Percentiles rank a stretch among this genome's conserved stretches.
Conservation (phyloP, 1,140 invertebrate species). For the Propsilocerus akamusi region DNA sequence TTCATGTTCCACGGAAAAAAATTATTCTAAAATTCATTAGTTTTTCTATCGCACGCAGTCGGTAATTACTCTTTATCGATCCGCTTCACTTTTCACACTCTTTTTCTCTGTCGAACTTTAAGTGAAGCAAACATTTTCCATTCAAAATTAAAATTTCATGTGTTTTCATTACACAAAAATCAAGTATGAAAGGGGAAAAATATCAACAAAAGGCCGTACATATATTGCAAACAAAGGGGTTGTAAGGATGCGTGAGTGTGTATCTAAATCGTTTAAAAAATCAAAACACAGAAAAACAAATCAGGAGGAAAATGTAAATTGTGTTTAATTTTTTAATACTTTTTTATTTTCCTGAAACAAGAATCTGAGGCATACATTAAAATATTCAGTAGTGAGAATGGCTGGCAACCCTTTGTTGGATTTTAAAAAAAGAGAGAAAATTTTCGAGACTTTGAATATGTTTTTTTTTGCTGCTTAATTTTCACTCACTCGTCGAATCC, state of each 20-base stretch:
- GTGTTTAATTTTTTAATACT: background rate
- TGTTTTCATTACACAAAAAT: background rate
- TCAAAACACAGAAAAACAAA: slow-evolving; percentile 3
- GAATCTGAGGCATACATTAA: background rate
- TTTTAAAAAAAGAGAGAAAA: background rate
- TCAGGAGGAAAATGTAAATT: background rate
- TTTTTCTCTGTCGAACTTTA: background rate
- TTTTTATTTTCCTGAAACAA: background rate
- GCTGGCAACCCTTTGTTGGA: too few relatives aligned
- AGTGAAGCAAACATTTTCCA: too few relatives aligned
- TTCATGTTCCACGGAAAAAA: too few relatives aligned
- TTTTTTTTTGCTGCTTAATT: too few relatives aligned
- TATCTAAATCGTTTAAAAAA: slow-evolving; percentile 1
- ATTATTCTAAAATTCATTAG: slow-evolving; percentile 3
- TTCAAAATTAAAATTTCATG: slow-evolving; percentile 4
- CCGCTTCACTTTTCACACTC: slow-evolving; percentile 1
- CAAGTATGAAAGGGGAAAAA: background rate
- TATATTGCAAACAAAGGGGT: background rate
- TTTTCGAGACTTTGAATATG: too few relatives aligned
- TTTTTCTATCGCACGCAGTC: background rate
- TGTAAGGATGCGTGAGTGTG: background rate
- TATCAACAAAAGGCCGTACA: background rate
- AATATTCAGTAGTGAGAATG: background rate
- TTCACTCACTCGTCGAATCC: too few relatives aligned
- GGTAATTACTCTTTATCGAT: slow-evolving; percentile 3